Evolutionary conservation across 2,888 invertebrate species (phyloP), one percentile per base, ranked within the genome.

Genomic region (Idaea straminata): DNA sequence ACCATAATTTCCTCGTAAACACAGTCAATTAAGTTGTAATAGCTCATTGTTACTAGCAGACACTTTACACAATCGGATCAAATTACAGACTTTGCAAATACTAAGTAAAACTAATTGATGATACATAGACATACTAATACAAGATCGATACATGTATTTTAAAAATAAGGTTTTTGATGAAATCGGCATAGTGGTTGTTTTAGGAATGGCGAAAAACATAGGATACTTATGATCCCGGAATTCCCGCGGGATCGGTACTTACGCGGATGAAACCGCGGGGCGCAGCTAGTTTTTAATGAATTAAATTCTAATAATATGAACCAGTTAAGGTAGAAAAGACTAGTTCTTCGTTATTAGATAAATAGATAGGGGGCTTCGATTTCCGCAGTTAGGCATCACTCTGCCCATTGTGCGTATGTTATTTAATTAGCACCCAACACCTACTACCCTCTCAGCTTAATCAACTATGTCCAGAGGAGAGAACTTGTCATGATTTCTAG

Each of bases 21-120:
- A 65, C 67, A 66, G 63, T 67, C 73, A 79, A 81, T 83, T 81
- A 78, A 66, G 74, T 69, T 74, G 79, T 83, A 79, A 83, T 79
- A 73, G 74, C 60, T 79, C 72, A 84, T 85, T 83, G 83, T 84
- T 77, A 70, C 65, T 57, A 64, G 68, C 63, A 65, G 66, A 65
- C 63, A 60, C 65, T 64, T 62, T 63, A 63, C 36, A 64, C 68
- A 60, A 62, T 66, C 64, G 36, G 61, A 68, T 65, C 61, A 47
- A 61, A 62, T 67, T 62, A 70, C 74, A 75, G 72, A 74, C 69
- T 64, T 69, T 64, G 62, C 58, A 62, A 68, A 38, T 61, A 66
- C 10, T 58, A 58, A 64, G 64, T 65, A 63, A 47, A 47, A 47
- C 47, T 47, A 47, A 47, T 47, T 47, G 13, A 7, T 7, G 7